Percentiles rank a stretch among this genome's conserved stretches.
Conservation (phyloP, 2,113 vertebrate species). For the Onychostoma macrolepis region DNA sequence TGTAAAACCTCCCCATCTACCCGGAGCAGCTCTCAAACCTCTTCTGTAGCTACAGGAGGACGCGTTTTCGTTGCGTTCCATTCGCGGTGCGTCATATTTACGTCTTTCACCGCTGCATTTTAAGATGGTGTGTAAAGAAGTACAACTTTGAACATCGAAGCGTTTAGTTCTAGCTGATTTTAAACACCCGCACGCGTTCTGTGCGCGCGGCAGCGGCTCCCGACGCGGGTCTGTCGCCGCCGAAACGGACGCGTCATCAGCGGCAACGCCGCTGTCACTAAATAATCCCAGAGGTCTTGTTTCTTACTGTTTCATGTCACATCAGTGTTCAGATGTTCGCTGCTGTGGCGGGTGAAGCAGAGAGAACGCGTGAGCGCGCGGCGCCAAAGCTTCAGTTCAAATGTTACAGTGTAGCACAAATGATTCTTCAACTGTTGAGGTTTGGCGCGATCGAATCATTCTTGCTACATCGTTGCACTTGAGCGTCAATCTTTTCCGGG, state of each 20-base stretch:
- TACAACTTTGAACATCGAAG: neutral
- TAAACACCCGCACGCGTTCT: neutral
- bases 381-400: neutral
- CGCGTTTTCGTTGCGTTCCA: neutral
- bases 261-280: neutral
- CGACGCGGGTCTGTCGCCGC: neutral
- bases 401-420: neutral
- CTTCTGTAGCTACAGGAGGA: neutral
- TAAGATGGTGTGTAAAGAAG: neutral
- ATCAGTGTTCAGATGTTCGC: neutral
- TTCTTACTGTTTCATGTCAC: neutral
- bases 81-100: neutral
- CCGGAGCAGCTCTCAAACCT: neutral
- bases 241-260: neutral
- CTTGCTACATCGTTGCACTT: slow-evolving; percentile 7
- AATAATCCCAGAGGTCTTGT: neutral
- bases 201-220: neutral
- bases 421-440: neutral
- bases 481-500: neutral
- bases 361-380: neutral
- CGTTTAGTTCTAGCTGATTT: neutral
- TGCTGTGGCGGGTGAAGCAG: neutral
- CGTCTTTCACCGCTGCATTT: neutral
- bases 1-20: neutral
- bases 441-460: neutral